A percentile compares a stretch with the other conserved stretches of the same genome.
phyloP scores from a whole-genome alignment of 2,797 vertebrate species.

The Perodicticus potto region DNA sequence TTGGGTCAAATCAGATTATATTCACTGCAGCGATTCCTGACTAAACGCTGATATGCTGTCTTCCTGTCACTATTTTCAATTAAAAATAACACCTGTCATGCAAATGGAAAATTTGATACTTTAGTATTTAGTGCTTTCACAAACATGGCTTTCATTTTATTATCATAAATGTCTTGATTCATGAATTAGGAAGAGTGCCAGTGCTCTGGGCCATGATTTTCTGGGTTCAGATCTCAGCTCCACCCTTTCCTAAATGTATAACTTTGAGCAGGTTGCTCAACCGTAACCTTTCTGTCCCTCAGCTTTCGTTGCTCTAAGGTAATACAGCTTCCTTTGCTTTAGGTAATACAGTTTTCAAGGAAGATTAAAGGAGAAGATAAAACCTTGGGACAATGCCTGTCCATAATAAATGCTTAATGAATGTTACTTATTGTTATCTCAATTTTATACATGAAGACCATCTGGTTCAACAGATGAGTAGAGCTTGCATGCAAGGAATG shows the following conservation, averaged over 20 bases:
- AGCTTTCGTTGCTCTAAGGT: background rate
- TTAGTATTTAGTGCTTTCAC: background rate
- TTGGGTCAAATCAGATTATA: background rate
- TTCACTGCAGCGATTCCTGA: background rate
- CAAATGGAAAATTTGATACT: background rate
- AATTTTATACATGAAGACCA: constrained; percentile 24
- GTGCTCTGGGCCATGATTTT: background rate
- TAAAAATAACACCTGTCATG: constrained; percentile 34
- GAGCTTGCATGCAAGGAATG: background rate
- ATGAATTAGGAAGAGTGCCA: background rate
- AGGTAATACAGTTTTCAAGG: background rate
- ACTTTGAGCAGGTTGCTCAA: background rate
- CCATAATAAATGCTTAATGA: constrained; percentile 57
- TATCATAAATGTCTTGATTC: background rate
- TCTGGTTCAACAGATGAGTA: constrained; percentile 55
- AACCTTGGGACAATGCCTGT: background rate
- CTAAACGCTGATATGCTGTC: background rate
- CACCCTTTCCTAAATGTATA: background rate
- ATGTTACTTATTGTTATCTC: constrained; percentile 36
- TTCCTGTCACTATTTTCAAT: background rate
- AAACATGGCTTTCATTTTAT: constrained; percentile 32
- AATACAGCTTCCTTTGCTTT: background rate
- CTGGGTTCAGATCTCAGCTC: background rate
- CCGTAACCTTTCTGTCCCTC: background rate
- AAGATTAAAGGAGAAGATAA: constrained; percentile 32